Base-by-base conservation (phyloP, 1,140 invertebrate species). In the Bicyclus anynana region DNA sequence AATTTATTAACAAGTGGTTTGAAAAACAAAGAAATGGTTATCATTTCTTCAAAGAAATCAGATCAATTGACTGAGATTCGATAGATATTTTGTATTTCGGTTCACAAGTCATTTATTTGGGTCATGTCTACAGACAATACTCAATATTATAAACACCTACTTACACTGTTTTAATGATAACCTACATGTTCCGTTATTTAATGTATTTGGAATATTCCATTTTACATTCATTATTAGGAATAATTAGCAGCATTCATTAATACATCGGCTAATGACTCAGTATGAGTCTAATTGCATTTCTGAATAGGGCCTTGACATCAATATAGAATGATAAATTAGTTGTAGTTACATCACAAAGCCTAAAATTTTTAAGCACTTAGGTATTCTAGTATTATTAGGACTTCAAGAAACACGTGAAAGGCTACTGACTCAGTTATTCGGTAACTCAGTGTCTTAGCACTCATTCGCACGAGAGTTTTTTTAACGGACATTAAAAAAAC, bases 111-210 rank as follows among this genome's bases (percentile, higher is more conserved):
- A 46, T 51, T 54, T 29, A 61, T 61, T 67, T 69, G 59, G 71
- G 67, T 71, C 68, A 71, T 62, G 58, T 71, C 64, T 63, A 66
- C 62, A 66, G 46, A 54, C 59, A 55, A 57, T 51, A 57, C 18
- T 44, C 44, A 57, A 17, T 33, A 55, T 62, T 69, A 58, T 62
- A 62, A 68, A 69, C 70, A 69, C 65, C 67, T 51, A 61, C 62
- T 60, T 65, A n/a, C n/a, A n/a, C 61, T 65, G 63, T 63, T 67
- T 59, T 54, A 59, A 67, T 63, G 76, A 78, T 80, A 80, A 82
- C 77, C 79, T 75, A 72, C 60, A 72, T 72, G 69, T 71, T 75
- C 57, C 57, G 74, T 74, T 80, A 74, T 72, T 82, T 77, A 74
- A 64, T 65, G 67, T 70, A 59, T 40, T 53, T 65, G 68, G 75